These are phyloP conservation scores for Oreotrochilus melanogaster DNA, from an alignment of 2,113 vertebrate genomes.

Conservation along the genomic window DNA sequence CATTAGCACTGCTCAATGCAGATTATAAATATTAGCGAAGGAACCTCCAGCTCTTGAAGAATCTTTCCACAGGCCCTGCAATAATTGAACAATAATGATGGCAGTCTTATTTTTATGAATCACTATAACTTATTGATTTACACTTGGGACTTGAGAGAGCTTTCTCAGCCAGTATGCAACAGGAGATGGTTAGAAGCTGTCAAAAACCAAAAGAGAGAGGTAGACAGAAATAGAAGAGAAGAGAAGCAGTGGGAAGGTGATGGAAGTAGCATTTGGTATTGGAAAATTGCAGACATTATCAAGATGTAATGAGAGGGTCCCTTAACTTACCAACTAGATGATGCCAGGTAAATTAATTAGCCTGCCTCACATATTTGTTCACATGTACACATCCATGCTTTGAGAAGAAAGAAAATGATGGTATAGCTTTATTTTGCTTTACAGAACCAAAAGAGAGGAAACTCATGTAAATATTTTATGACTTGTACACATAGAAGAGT, in stretches of 20 bases:
- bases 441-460: constrained; percentile 1
- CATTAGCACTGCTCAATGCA: too few relatives aligned
- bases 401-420: background rate
- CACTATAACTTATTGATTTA: constrained; percentile 80
- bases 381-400: background rate
- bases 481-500: background rate
- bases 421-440: constrained; percentile 28
- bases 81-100: constrained; percentile 83
- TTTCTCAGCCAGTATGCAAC: constrained; percentile 67
- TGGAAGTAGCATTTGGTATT: constrained; percentile 1
- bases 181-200: constrained; percentile 72
- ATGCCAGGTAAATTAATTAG: constrained; percentile 20
- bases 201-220: constrained; percentile 56
- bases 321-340: background rate
- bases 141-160: constrained; percentile 70
- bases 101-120: constrained; percentile 83
- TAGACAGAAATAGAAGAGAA: background rate
- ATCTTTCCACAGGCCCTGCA: constrained; percentile 78
- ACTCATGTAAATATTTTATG: constrained; percentile 19
- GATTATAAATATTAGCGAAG: constrained; percentile 83
- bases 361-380: background rate
- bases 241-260: background rate
- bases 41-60: constrained; percentile 75
- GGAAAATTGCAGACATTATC: constrained; percentile 62
- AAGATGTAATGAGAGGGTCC: background rate